Evolutionary conservation across 2,888 invertebrate species (phyloP), one percentile per base, ranked within the genome.

Genomic region (Rotaria socialis): DNA sequence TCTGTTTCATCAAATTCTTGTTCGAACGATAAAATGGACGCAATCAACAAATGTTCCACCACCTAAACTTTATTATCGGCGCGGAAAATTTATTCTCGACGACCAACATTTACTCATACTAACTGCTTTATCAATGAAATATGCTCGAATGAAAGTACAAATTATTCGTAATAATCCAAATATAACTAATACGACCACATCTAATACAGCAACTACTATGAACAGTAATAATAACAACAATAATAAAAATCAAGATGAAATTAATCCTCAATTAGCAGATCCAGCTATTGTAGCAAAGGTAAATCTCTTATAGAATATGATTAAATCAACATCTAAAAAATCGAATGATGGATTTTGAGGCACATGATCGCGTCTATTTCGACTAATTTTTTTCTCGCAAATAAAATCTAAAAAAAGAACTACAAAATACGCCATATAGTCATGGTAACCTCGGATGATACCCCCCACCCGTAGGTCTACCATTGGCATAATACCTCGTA

Each of bases 51-150:
- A 89, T 3, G 90, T 90, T 24, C 89, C 89, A 74, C 90, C 90
- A 84, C 90, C 90, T 1, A 89, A 89, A 80, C 88, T 90, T 86
- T 89, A 88, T 86, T 88, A 88, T 74, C 88, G 89, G 19, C 87
- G 89, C 0, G 90, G 89, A 2, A 88, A 90, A 50, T 90, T 90
- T 87, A 90, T 89, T 87, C 88, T 91, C n/a, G 90, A 90, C 87
- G 87, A 88, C 35, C 90, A 90, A 85, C 91, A 91, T 88, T 91
- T 91, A 87, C 89, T 90, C 88, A 88, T 90, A 5, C 86, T 91
- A 56, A 89, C 90, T 86, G 89, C 89, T 88, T 87, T 88, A n/a
- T 88, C 88, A 22, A 86, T 87, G 43, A 86, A 87, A n/a, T 88
- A 88, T 85, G 89, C 89, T 47, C 88, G 90, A 43, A 88, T 90